These are phyloP conservation scores for Drosophila orosa DNA, from an alignment of 1,140 invertebrate species.

Conservation along the genomic window DNA sequence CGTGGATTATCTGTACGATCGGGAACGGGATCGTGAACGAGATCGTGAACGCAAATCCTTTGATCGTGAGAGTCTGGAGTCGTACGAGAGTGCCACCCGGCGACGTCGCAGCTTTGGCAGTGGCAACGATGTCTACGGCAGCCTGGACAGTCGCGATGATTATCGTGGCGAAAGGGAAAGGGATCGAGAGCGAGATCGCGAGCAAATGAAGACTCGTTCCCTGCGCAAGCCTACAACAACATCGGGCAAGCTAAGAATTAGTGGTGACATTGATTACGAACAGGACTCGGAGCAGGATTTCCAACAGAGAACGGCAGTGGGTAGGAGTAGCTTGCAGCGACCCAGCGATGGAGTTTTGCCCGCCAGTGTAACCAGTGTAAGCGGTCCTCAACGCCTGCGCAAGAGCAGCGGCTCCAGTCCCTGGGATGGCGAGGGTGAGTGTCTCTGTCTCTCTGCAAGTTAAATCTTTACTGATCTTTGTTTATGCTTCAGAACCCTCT, in stretches of 20 bases:
- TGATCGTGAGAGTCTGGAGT: conserved; percentile 83
- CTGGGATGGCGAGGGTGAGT: conserved; percentile 86
- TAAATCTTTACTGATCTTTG: not conserved
- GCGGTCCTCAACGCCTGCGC: conserved; percentile 62
- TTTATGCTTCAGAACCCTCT: conserved; percentile 72
- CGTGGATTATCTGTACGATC: conserved; percentile 70
- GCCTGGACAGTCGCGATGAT: conserved; percentile 79
- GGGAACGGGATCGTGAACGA: conserved; percentile 53
- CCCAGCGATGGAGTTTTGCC: conserved; percentile 56
- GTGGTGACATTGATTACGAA: conserved; percentile 81
- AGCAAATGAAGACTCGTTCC: conserved; percentile 70
- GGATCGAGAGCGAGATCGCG: conserved; percentile 49
- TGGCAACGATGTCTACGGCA: conserved; percentile 82
- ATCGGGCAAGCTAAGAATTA: conserved; percentile 63
- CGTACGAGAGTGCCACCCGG: conserved; percentile 75
- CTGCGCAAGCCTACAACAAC: conserved; percentile 72
- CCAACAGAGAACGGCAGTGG: conserved; percentile 38
- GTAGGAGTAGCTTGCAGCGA: conserved; percentile 76
- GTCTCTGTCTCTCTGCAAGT: rapidly evolving
- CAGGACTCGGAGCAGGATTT: conserved; percentile 82
- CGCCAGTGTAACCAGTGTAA: conserved; percentile 24
- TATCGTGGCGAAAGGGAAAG: conserved; percentile 59
- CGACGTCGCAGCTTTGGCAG: conserved; percentile 80
- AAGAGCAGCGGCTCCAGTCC: conserved; percentile 85
- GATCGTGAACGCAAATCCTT: conserved; percentile 77